Conservation (phyloP, 2,113 vertebrate genomes). For the Eulemur macaco region DNA sequence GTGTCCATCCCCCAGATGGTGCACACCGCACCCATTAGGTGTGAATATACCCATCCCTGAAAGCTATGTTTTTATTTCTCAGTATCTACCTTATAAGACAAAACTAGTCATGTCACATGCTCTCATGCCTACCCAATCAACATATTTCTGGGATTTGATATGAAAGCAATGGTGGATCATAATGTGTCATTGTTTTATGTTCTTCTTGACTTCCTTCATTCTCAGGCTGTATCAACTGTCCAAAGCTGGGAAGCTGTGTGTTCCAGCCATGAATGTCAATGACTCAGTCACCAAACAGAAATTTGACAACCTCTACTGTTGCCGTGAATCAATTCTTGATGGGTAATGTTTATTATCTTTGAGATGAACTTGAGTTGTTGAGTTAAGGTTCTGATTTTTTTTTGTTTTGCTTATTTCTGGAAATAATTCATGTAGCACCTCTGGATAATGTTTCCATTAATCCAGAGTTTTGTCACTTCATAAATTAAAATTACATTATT, state of each 20-base stretch:
- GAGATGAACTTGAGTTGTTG: conserved; percentile 27
- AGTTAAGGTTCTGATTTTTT: conserved; percentile 12
- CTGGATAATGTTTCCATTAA: background rate
- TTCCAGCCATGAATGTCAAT: conserved; percentile 98
- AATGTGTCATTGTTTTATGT: background rate
- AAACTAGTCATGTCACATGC: background rate
- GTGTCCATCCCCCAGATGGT: too few species aligned
- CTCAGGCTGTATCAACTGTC: conserved; percentile 95
- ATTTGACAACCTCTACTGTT: conserved; percentile 99
- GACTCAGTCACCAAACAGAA: conserved; percentile 99
- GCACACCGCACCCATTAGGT: too few species aligned
- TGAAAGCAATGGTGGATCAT: background rate
- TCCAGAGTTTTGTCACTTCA: background rate
- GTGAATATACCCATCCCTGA: too few species aligned
- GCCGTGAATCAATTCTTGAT: conserved; percentile 96
- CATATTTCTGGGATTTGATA: background rate
- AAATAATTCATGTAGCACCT: conserved; percentile 38
- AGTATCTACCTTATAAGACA: background rate
- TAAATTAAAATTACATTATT: conserved; percentile 3
- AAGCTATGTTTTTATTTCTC: background rate
- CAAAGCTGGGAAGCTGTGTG: conserved; percentile 96
- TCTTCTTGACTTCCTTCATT: background rate
- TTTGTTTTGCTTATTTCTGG: conserved; percentile 47
- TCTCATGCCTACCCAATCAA: background rate
- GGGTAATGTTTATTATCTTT: conserved; percentile 85